Evolutionary conservation across 1,140 invertebrate genomes (phyloP).

Genomic region (Onthophagus taurus): DNA sequence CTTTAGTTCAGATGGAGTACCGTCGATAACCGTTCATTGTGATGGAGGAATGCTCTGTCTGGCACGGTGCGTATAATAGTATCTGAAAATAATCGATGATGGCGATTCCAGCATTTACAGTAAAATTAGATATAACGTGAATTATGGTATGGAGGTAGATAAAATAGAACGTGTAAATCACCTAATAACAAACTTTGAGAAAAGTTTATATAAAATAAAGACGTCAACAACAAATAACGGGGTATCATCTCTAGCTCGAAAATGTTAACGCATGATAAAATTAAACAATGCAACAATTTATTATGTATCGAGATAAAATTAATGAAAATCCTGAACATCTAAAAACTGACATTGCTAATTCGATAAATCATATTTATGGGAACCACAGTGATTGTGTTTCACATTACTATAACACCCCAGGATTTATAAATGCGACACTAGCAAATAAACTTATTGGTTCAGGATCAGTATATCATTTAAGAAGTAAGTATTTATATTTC

Average conservation of each 20-base stretch:
- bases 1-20: neutral
- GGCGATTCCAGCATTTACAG: constrained; percentile 37
- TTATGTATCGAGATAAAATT: neutral
- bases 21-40: neutral
- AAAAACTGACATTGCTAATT: neutral
- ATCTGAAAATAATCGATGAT: constrained; percentile 35
- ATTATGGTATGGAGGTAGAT: constrained; percentile 27
- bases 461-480: neutral
- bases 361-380: constrained; percentile 4
- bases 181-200: constrained; percentile 20
- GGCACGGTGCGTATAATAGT: neutral
- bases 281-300: neutral
- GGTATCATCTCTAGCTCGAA: neutral
- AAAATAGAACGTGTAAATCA: constrained; percentile 33
- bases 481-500: neutral
- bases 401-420: neutral
- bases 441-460: neutral
- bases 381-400: neutral
- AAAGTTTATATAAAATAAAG: constrained; percentile 12
- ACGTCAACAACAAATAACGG: too few species aligned
- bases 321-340: neutral
- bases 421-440: neutral
- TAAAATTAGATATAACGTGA: constrained; percentile 25
- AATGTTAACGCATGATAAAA: neutral
- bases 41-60: neutral